A percentile compares a stretch with the other conserved stretches of the same genome.
Conservation (phyloP, 1,140 invertebrate species). For the Caenorhabditis inopinata region DNA sequence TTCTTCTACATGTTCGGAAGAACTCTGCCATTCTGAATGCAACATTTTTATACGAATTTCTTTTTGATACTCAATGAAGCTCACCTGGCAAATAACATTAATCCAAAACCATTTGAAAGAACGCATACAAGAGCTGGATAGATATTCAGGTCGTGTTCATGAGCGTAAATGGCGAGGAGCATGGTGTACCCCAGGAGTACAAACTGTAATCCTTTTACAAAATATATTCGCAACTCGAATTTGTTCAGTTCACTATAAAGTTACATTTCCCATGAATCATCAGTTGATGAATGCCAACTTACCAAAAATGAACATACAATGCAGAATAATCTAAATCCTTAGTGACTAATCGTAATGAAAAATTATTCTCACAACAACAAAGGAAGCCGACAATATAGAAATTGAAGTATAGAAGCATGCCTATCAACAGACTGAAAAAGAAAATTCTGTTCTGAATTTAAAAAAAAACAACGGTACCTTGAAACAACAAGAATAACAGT, state of each 20-base stretch:
- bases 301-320: slow-evolving; percentile 52
- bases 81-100: slow-evolving; percentile 52
- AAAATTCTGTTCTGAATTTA: no score
- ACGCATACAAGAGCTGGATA: slow-evolving; percentile 55
- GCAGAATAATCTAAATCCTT: slow-evolving; percentile 32
- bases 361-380: slow-evolving; percentile 55
- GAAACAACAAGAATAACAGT: slow-evolving; percentile 50
- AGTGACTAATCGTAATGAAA: slow-evolving; percentile 12
- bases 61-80: background rate
- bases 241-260: slow-evolving; percentile 51
- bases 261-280: background rate
- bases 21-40: slow-evolving; percentile 38
- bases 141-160: slow-evolving; percentile 54
- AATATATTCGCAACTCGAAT: slow-evolving; percentile 54
- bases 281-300: background rate
- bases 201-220: slow-evolving; percentile 52
- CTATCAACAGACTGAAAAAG: slow-evolving; percentile 50
- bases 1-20: slow-evolving; percentile 38
- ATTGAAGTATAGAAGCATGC: slow-evolving; percentile 51
- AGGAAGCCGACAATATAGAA: slow-evolving; percentile 53
- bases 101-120: slow-evolving; percentile 56
- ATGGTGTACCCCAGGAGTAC: slow-evolving; percentile 57
- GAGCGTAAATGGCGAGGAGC: slow-evolving; percentile 52
- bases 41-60: background rate
- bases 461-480: no score